phyloP scores from a whole-genome alignment of 1,140 invertebrate genomes.

The Globodera rostochiensis region DNA sequence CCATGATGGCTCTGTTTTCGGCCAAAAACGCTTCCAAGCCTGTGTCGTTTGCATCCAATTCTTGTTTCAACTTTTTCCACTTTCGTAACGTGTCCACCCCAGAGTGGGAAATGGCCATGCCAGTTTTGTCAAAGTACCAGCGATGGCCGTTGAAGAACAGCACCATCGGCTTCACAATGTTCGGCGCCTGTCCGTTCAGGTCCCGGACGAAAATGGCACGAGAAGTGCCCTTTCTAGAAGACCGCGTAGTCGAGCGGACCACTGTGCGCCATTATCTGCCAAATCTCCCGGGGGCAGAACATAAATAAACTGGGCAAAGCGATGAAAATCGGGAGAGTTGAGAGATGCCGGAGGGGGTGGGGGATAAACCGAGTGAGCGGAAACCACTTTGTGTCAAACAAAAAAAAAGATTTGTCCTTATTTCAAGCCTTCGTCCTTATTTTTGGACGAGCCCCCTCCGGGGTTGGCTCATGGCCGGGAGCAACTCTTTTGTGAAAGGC shows the following conservation, averaged over 20 bases:
- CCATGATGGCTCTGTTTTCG: background rate
- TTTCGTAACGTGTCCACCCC: background rate
- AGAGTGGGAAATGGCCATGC: background rate
- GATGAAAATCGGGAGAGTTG: background rate
- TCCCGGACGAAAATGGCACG: background rate
- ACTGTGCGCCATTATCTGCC: background rate
- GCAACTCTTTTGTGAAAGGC: slow-evolving; percentile 11
- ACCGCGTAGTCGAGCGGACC: no score
- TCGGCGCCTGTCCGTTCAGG: background rate
- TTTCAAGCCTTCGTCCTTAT: no score
- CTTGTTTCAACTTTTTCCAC: background rate
- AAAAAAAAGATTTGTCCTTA: slow-evolving; percentile 21
- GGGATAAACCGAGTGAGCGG: background rate
- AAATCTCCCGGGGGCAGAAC: background rate
- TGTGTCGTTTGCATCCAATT: background rate
- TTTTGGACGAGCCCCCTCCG: background rate
- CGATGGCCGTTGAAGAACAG: background rate
- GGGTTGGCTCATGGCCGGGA: background rate
- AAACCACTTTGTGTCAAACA: slow-evolving; percentile 17
- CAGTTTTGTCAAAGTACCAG: background rate
- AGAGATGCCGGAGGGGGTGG: background rate
- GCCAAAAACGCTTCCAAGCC: no score
- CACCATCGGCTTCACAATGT: background rate
- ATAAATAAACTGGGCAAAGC: slow-evolving; percentile 1
- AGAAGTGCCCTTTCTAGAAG: background rate